A percentile compares a stretch with the other conserved stretches of the same genome.
Conservation (phyloP, 2,797 vertebrate species). For the Darevskia nairensis region DNA sequence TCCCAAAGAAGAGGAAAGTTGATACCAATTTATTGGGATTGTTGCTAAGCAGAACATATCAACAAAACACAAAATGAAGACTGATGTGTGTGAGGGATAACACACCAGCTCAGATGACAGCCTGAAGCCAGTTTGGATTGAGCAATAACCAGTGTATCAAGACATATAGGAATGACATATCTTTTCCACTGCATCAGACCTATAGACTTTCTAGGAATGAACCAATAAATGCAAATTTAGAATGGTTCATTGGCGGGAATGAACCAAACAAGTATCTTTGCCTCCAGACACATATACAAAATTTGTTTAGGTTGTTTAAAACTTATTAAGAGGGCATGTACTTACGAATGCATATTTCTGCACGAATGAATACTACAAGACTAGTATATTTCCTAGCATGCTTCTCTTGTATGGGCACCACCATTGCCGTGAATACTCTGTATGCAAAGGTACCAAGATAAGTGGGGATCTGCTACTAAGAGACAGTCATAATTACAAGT, state of each 20-base stretch:
- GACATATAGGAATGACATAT: not conserved
- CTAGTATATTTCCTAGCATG: not conserved
- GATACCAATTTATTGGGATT: not conserved
- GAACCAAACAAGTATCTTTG: not conserved
- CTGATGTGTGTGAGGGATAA: not conserved
- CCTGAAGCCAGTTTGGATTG: not conserved
- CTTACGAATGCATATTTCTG: not conserved
- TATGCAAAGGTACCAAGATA: not conserved
- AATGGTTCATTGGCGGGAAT: not conserved
- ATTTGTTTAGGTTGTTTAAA: not conserved
- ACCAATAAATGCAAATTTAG: not conserved
- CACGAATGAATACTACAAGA: not conserved
- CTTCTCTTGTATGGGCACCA: not conserved
- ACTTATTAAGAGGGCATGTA: too few relatives aligned
- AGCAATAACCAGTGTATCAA: not conserved
- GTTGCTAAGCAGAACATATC: not conserved
- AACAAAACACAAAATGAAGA: not conserved
- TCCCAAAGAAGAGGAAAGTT: not conserved
- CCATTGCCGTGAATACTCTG: not conserved
- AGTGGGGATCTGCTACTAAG: not conserved
- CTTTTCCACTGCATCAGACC: not conserved
- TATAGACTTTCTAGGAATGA: not conserved
- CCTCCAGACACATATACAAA: not conserved
- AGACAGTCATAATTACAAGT: not conserved
- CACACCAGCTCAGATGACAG: not conserved